Conservation (phyloP, 2,888 invertebrate genomes). For the Carcina quercana region DNA sequence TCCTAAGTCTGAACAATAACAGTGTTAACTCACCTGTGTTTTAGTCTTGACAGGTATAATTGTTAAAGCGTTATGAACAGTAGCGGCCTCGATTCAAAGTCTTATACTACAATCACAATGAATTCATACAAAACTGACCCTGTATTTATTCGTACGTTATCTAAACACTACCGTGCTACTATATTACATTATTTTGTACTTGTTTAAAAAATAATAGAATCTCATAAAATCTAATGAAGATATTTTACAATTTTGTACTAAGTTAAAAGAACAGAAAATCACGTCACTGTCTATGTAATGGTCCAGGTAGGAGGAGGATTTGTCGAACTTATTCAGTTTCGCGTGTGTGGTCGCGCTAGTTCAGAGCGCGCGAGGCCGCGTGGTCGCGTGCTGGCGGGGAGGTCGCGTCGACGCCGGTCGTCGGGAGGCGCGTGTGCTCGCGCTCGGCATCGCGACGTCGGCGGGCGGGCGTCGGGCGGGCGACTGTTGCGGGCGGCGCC, state of each 20-base stretch:
- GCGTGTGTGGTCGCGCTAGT: constrained; percentile 47
- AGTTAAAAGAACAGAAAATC: constrained; percentile 40
- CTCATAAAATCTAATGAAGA: constrained; percentile 45
- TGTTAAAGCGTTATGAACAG: constrained; percentile 63
- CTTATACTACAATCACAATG: constrained; percentile 74
- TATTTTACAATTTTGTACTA: constrained; percentile 68
- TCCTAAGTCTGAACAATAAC: no score
- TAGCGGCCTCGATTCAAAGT: constrained; percentile 52
- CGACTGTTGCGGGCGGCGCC: constrained; percentile 60
- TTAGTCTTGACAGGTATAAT: constrained; percentile 43
- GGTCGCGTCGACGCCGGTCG: constrained; percentile 20
- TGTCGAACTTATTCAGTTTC: constrained; percentile 75
- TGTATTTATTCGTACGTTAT: constrained; percentile 67
- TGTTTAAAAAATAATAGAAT: constrained; percentile 62
- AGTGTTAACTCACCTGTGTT: constrained; percentile 50
- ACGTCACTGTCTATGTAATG: constrained; percentile 67
- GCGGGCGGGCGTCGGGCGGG: constrained; percentile 34
- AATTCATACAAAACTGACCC: constrained; percentile 74
- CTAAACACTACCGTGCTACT: constrained; percentile 61
- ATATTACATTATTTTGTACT: constrained; percentile 71
- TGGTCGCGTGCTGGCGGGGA: constrained; percentile 21
- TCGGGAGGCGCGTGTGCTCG: constrained; percentile 21
- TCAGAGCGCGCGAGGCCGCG: constrained; percentile 40
- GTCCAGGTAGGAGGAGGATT: constrained; percentile 72
- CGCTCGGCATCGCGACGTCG: constrained; percentile 31